Base-by-base conservation (phyloP, 2,888 invertebrate species). In the Brachylomia viminalis region DNA sequence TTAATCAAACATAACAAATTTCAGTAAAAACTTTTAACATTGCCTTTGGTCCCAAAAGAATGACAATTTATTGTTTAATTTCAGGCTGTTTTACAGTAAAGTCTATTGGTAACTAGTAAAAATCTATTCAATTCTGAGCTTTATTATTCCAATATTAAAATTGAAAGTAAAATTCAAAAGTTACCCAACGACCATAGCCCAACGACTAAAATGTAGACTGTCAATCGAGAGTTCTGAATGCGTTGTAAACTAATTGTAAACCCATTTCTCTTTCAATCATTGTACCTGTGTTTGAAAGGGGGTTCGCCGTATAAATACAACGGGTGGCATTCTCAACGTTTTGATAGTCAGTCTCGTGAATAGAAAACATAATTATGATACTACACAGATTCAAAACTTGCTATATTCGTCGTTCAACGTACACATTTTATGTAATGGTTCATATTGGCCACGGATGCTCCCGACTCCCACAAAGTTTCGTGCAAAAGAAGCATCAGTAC, bases 81-180 rank as follows among this genome's bases (percentile, higher is more conserved):
- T 61, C n/a, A 75, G 86, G 65, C 75, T 84, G 80, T 42, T 13
- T 65, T 58, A 49, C 3, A 47, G 52, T 74, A 67, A 77, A 80
- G 61, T 65, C 65, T 67, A 67, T 83, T 84, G 83, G 77, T 70
- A 49, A 59, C 15, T 72, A 69, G 74, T 58, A 69, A 33, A 10
- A 70, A 72, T 76, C 66, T 64, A 59, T 62, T 80, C 11, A 33
- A 80, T 67, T 80, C 70, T 59, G 33, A 76, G 80, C 72, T 83
- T 83, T 27, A 65, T 59, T 45, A 61, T 69, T 83, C 11, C 23
- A 52, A 82, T 17, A 64, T 58, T 33, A 23, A 49, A 67, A 42
- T 20, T 0, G 10, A 49, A 58, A 58, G 23, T 33, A 47, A 65
- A 45, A 1, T 4, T 8, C 1, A 2, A 17, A 49, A 49, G 70